Conservation (phyloP, 1,140 invertebrate species). For the Drosophila ercepeae region DNA sequence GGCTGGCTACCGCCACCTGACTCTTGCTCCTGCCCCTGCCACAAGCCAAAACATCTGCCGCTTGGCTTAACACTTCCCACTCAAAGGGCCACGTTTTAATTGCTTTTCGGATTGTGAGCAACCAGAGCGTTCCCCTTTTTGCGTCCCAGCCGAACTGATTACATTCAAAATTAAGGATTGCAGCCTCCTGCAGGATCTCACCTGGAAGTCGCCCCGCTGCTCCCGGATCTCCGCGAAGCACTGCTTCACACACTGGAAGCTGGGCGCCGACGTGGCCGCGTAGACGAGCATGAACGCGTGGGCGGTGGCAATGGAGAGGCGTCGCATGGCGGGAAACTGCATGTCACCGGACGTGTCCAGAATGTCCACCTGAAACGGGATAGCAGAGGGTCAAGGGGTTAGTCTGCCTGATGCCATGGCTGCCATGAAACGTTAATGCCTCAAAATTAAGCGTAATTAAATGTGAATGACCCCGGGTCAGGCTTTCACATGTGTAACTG, state of each 20-base stretch:
- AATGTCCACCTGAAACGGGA: slow-evolving; percentile 89
- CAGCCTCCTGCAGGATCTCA: slow-evolving; percentile 60
- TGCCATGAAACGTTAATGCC: slow-evolving; percentile 4
- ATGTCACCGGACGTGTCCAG: slow-evolving; percentile 94
- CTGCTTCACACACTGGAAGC: slow-evolving; percentile 91
- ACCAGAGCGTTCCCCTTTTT: neutral
- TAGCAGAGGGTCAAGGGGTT: neutral
- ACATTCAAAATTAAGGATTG: slow-evolving; percentile 61
- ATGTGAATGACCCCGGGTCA: slow-evolving; percentile 1
- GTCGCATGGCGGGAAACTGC: slow-evolving; percentile 94
- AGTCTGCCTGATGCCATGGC: slow-evolving; percentile 13
- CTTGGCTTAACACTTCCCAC: slow-evolving; percentile 17
- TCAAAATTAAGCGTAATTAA: slow-evolving; percentile 24
- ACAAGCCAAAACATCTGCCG: slow-evolving; percentile 34
- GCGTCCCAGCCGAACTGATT: slow-evolving; percentile 46
- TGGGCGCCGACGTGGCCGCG: slow-evolving; percentile 90
- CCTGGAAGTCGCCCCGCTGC: slow-evolving; percentile 89
- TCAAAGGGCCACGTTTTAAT: slow-evolving; percentile 44
- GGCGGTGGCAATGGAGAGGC: slow-evolving; percentile 94
- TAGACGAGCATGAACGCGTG: slow-evolving; percentile 96
- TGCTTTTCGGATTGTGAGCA: slow-evolving; percentile 35
- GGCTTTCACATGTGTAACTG: neutral
- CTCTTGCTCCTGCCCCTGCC: neutral
- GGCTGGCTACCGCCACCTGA: too few relatives aligned
- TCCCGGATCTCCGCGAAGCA: slow-evolving; percentile 94